phyloP scores from a whole-genome alignment of 2,888 invertebrate genomes.

The Phortica magna region DNA sequence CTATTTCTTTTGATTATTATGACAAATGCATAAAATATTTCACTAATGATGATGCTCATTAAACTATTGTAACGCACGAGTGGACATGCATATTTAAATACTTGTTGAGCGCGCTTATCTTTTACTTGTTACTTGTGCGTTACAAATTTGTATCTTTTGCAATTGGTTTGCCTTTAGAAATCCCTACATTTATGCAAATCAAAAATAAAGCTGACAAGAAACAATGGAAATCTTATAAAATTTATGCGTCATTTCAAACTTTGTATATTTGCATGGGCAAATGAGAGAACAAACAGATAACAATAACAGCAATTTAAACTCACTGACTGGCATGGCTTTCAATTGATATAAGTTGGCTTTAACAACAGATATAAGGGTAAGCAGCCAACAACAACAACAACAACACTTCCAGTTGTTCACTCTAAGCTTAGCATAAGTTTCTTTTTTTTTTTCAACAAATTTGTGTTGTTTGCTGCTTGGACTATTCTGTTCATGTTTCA shows the following conservation, averaged over 20 bases:
- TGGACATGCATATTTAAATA: no score
- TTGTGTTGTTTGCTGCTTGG: background rate
- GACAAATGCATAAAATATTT: constrained; percentile 6
- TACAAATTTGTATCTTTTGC: background rate
- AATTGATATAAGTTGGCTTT: constrained; percentile 21
- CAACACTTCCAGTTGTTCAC: background rate
- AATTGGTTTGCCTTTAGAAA: background rate
- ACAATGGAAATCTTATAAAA: constrained; percentile 9
- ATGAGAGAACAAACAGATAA: background rate
- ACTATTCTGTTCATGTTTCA: constrained; percentile 18
- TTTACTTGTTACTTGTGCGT: background rate
- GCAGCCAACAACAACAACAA: background rate
- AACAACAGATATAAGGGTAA: background rate
- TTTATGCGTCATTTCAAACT: constrained; percentile 22
- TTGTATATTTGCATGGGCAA: background rate
- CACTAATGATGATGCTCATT: background rate
- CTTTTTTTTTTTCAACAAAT: background rate
- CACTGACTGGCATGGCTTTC: constrained; percentile 12
- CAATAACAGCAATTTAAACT: background rate
- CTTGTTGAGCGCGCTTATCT: no score
- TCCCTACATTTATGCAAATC: constrained; percentile 21
- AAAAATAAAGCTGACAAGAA: background rate
- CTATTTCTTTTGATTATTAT: background rate
- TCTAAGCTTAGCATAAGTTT: background rate
- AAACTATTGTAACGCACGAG: no score